Evolutionary conservation across 2,888 invertebrate genomes (phyloP), one percentile per base, ranked within the genome.

Genomic region (Chrysodeixis includens): DNA sequence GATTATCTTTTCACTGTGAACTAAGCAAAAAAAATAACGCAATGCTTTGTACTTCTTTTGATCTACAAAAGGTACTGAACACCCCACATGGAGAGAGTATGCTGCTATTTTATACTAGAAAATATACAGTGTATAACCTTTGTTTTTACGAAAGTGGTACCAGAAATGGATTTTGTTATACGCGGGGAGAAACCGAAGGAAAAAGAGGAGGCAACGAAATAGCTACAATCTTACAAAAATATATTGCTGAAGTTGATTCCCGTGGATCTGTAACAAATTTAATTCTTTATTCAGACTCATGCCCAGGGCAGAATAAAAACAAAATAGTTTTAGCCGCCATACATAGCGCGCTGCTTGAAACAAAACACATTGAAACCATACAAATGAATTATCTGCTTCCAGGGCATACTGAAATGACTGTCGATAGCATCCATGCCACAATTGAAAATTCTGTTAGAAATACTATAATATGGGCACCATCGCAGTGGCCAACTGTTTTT

Each of bases 351-450:
- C 30, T 75, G 22, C 44, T 57, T 14, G n/a, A 55, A 14, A 59
- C 66, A n/a, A 54, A 69, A 55, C 61, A 72, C 57, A 9, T 75
- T n/a, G 53, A 68, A 46, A 62, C 60, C 7, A 78, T 81, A 53
- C 79, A 80, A 55, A 76, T 83, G 56, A 81, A 81, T 58, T 81
- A 79, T 60, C 53, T 81, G 10, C 55, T 83, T 0, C 76, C 81
- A 8, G 81, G 80, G 0, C 81, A 81, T 46, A 83, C 79, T 0
- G 65, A 77, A 32, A 81, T 79, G 81, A 52, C 71, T 2, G 79
- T 76, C 1, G 79, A 79, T 35, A 71, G 69, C 54, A 64, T 79
- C 14, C 79, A 81, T 46, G 55, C 76, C 20, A 66, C 62, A 20
- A 81, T 81, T 10, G 74, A 81, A 69, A 63, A 54, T 30, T 70